Base-by-base conservation (phyloP, 2,797 vertebrate genomes). In the Merluccius polli region DNA sequence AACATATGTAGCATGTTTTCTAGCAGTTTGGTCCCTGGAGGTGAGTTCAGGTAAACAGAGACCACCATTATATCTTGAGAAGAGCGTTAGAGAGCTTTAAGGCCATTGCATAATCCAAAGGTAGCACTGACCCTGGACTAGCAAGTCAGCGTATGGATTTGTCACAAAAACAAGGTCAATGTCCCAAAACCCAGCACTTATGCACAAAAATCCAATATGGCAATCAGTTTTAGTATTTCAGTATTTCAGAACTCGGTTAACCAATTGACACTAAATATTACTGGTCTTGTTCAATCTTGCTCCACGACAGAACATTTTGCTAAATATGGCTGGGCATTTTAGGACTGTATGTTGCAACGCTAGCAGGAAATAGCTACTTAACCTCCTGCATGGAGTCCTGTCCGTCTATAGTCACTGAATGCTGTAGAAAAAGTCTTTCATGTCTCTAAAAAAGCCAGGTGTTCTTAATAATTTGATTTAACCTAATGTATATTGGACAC, bases 41-140 rank as follows among this genome's bases (percentile, higher is more conserved):
- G 59, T 41, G 52, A 78, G 48, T 29, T 71, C 52, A 78, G 75
- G 78, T 85, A 79, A 87, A 77, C 78, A 79, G 59, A 71, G 75
- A 77, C 74, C 67, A 32, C 74, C 21, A 75, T 33, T 31, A 68
- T 36, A 63, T 36, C 35, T 71, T 38, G 21, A 77, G 16, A 35
- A 75, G 82, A 80, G 13, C 75, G 78, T 38, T 41, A n/a, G n/a
- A n/a, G n/a, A n/a, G 59, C 15, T 81, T 73, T 76, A 81, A 84
- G 84, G 81, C 78, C 73, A 81, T 73, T 72, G 41, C 75, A 70
- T 80, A 32, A 30, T 32, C 31, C 67, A 67, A 24, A 29, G 0
- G 63, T 30, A 27, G 10, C 24, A 32, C 67, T 32, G 29, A 32
- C 27, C 30, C 29, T 18, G 6, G 30, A 69, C 67, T 1, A 31